Conservation (phyloP, 2,113 vertebrate species). For the Catharus bicknelli region DNA sequence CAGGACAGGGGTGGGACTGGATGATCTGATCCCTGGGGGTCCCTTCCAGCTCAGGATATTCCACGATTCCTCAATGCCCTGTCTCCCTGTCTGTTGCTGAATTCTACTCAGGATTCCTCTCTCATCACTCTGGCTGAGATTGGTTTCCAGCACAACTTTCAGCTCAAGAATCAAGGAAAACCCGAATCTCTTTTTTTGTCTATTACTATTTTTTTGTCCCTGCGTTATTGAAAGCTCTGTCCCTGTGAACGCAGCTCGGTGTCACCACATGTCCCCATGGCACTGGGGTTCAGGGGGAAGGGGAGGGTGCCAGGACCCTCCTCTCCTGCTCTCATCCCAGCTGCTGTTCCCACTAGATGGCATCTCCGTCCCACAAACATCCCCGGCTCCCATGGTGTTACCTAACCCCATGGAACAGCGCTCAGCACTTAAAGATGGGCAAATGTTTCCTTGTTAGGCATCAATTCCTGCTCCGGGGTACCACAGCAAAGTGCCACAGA, state of each 20-base stretch:
- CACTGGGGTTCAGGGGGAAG: too few relatives aligned
- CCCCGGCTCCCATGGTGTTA: not conserved
- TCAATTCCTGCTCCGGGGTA: not conserved
- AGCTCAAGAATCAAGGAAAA: not conserved
- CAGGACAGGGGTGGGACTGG: accelerated
- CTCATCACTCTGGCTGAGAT: too few relatives aligned
- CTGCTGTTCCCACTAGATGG: slow-evolving; percentile 60
- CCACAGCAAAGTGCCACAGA: not conserved
- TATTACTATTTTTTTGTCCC: too few relatives aligned
- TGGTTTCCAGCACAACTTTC: not conserved
- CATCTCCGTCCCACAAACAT: slow-evolving; percentile 29
- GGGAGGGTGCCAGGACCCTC: not conserved
- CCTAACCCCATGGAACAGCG: not conserved
- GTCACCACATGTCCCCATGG: accelerated
- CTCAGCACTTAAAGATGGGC: not conserved
- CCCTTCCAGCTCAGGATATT: accelerated
- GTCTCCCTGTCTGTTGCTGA: not conserved
- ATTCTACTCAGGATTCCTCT: not conserved
- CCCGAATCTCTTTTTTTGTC: not conserved
- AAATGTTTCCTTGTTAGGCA: not conserved
- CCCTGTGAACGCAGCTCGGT: not conserved
- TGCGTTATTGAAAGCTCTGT: not conserved
- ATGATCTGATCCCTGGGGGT: too few relatives aligned
- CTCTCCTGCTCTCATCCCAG: not conserved
- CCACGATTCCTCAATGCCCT: not conserved